These are phyloP conservation scores for Prunella himalayana DNA, from an alignment of 2,113 vertebrate species.

Conservation along the genomic window DNA sequence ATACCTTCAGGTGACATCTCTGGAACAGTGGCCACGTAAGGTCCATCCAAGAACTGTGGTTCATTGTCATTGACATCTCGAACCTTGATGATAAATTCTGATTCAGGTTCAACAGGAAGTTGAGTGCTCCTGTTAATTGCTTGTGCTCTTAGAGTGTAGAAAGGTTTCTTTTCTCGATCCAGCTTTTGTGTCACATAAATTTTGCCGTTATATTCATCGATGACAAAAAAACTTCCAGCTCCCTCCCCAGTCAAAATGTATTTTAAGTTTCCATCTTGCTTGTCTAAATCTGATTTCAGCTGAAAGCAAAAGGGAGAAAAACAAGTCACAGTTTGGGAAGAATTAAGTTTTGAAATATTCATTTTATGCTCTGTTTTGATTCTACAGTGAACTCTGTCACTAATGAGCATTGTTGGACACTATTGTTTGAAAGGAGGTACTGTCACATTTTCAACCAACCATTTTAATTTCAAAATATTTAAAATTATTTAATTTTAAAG, in stretches of 20 bases:
- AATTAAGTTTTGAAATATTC: not conserved
- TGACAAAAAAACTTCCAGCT: slow-evolving; percentile 80
- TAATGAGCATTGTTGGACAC: not conserved
- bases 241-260: slow-evolving; percentile 85
- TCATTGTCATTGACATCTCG: slow-evolving; percentile 90
- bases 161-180: slow-evolving; percentile 85
- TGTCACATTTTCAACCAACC: not conserved
- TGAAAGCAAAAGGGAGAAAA: slow-evolving; percentile 51
- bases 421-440: not conserved
- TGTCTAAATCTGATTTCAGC: slow-evolving; percentile 85
- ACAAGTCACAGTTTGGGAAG: not conserved
- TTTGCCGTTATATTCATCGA: slow-evolving; percentile 79
- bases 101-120: slow-evolving; percentile 84
- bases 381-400: not conserved
- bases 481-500: not conserved
- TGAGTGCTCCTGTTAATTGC: slow-evolving; percentile 77
- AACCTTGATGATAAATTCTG: slow-evolving; percentile 90
- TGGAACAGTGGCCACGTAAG: slow-evolving; percentile 85
- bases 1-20: slow-evolving; percentile 92
- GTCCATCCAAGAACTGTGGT: slow-evolving; percentile 87
- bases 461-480: not conserved
- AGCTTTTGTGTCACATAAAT: slow-evolving; percentile 78
- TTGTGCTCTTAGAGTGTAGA: slow-evolving; percentile 83
- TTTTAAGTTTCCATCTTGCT: slow-evolving; percentile 73
- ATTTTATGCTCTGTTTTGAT: not conserved